phyloP scores from a whole-genome alignment of 2,113 vertebrate genomes.

The Tichodroma muraria region DNA sequence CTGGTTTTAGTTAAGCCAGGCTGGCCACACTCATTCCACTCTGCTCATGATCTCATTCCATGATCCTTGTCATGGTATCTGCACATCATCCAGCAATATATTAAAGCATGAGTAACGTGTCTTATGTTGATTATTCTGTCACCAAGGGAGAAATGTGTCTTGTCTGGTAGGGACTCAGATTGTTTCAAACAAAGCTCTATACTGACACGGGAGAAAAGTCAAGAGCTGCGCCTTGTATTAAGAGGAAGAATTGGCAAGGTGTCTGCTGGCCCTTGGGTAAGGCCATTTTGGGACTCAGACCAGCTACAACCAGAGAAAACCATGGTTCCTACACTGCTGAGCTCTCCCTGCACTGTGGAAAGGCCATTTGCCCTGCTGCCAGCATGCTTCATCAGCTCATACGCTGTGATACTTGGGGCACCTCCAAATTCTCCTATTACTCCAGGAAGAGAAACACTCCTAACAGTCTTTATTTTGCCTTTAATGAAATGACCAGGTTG shows the following conservation, averaged over 20 bases:
- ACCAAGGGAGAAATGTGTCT: slow-evolving; percentile 6
- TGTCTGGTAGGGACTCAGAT: not conserved
- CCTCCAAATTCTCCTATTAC: not conserved
- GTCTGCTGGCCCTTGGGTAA: not conserved
- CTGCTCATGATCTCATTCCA: slow-evolving; percentile 42
- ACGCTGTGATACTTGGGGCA: not conserved
- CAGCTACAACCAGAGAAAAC: not conserved
- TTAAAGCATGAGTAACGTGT: slow-evolving; percentile 1
- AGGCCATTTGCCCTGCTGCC: not conserved
- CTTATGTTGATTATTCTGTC: slow-evolving; percentile 24
- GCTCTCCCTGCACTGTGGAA: not conserved
- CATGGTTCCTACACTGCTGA: not conserved
- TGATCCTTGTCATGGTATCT: slow-evolving; percentile 22
- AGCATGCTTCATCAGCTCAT: not conserved
- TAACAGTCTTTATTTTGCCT: not conserved
- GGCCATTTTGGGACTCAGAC: not conserved
- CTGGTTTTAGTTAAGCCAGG: slow-evolving; percentile 47
- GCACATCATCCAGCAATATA: slow-evolving; percentile 28
- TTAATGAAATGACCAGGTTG: not conserved
- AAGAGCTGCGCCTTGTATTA: not conserved
- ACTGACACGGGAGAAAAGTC: not conserved
- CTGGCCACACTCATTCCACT: slow-evolving; percentile 36
- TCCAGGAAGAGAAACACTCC: not conserved
- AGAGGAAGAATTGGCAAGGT: not conserved
- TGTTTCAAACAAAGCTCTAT: not conserved